Base-by-base conservation (phyloP, 2,797 vertebrate genomes). In the Aulostomus chinensis region DNA sequence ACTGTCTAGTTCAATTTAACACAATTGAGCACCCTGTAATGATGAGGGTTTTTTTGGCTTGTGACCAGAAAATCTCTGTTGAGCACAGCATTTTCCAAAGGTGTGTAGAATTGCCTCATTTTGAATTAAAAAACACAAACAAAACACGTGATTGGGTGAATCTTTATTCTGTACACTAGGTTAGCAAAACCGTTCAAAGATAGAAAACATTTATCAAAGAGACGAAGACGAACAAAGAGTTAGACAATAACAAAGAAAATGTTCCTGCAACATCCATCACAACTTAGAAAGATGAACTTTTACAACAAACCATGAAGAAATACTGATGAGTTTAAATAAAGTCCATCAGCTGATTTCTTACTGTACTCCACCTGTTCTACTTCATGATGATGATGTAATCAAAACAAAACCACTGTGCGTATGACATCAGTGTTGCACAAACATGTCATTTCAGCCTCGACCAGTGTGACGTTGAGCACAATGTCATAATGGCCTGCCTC, bases 141-240 rank as follows among this genome's bases (percentile, higher is more conserved):
- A 39, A 8, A 14, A 3, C 7, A 3, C 5, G 13, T 78, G 76
- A 84, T 82, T 89, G 61, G 73, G 59, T 64, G 51, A 68, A 63
- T 43, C 37, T 90, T 88, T 90, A 84, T 87, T 87, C 76, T 87
- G 80, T 84, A 83, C 85, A 88, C 74, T 81, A 86, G 63, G 57
- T 83, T 83, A 86, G 60, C 41, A 74, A 62, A 70, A 71, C 70
- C 46, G 38, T 3, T 76, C 54, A 68, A 49, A 38, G 56, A 35
- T 66, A 29, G 76, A 25, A 43, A 22, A 66, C 59, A 76, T 73
- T 66, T 74, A 68, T 81, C 75, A 80, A 61, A 88, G 33, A 62
- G 37, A 40, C n/a, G n/a, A 46, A 56, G 38, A 61, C 46, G 22
- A 57, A 53, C 42, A 41, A 34, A 55, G 14, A 50, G 38, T 43